Evolutionary conservation across 92 coral and sea anemone species (phyloP), one percentile per base, ranked within the genome.

Genomic region (Actinernus sp.): DNA sequence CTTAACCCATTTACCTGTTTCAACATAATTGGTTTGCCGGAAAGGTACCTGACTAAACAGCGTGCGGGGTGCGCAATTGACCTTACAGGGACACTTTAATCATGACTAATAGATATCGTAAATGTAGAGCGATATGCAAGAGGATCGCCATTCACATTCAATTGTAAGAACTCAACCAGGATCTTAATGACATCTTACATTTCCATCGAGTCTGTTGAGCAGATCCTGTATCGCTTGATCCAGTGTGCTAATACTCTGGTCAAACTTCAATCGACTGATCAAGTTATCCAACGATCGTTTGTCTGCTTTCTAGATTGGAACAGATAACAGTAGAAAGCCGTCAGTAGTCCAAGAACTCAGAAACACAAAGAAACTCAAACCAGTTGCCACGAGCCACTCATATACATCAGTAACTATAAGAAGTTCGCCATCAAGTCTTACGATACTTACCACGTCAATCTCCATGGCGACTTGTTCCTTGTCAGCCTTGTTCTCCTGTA

Each of bases 241-340:
- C 67, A 95, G 49, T 0, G 91, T 66, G 22, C 95, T 90, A 50
- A 95, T 68, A 62, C 92, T 81, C 66, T 89, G 90, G 54, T 95
- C 99, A 78, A 95, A 95, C 84, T 95, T 95, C 27, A 71, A 70
- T 43, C 97, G 82, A 78, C 92, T 95, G 23, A 95, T 68, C 37
- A 95, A 69, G 60, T 95, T 91, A 45, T 95, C 99, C 56, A 91
- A 19, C 25, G 97, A 80, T 8, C 88, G 90, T 61, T 95, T 95
- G 68, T 95, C 99, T 2, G 93, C 99, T 95, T 91, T 95, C 99
- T 95, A n/a, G n/a, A n/a, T n/a, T n/a, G n/a, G n/a, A n/a, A n/a
- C n/a, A n/a, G n/a, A n/a, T n/a, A n/a, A n/a, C n/a, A n/a, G n/a
- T n/a, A n/a, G n/a, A n/a, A n/a, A n/a, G n/a, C n/a, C n/a, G n/a